Evolutionary conservation across 37 sponge, comb jelly and placozoan genomes (phyloP), one percentile per base, ranked within the genome.

Genomic region (Ephydatia muelleri): DNA sequence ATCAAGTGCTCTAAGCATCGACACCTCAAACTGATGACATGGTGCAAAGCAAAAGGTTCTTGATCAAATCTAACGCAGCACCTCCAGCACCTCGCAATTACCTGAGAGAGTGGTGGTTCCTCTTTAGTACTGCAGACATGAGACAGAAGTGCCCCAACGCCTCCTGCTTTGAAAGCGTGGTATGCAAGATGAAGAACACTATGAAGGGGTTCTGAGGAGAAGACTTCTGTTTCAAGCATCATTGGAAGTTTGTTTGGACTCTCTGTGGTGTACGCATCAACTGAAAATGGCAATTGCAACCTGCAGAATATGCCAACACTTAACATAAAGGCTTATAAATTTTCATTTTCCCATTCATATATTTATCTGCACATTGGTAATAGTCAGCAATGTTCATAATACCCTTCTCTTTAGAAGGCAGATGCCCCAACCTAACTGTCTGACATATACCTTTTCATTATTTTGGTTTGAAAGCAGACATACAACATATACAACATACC

Each of bases 281-380:
- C 88, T 65, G 83, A 65, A 72, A 84, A 89, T 23, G 94, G 90
- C 13, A 93, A 84, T 73, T 80, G 83, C 49, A 93, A 38, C 71
- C 91, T 93, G 72, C 3, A 75, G 22, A 79, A 19, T 23, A 22
- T 48, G 12, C 34, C 23, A 82, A 49, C 26, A 57, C 57, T n/a
- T n/a, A n/a, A 57, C 57, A 57, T 16, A 57, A 16, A 11, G 19
- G 16, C 9, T 57, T 30, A 6, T 36, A 5, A 29, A 29, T 73
- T 2, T 73, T 2, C 8, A 73, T 73, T 11, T 73, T 2, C 6
- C 5, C 4, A 33, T 73, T 2, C 3, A 29, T 22, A 68, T 68
- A 9, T 3, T 68, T 68, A 12, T 4, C 8, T 3, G 69, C 9
- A 12, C 9, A 12, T 3, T 68, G 29, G 26, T 11, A 11, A 9